Evolutionary conservation across 2,888 invertebrate species (phyloP).

Genomic region (Cheilosia vulpina): DNA sequence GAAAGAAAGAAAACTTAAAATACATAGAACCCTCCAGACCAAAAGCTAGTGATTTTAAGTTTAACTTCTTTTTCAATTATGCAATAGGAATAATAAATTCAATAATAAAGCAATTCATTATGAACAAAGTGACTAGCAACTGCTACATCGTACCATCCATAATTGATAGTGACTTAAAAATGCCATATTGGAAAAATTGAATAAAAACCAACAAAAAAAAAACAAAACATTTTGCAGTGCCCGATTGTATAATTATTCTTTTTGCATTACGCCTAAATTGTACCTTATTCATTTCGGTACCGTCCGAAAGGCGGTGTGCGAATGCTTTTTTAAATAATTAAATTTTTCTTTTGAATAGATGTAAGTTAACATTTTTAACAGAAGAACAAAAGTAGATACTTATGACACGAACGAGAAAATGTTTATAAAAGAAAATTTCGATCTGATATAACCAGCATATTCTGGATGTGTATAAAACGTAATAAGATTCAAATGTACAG

Average conservation of each 20-base stretch:
- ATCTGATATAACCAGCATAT: conserved; percentile 56
- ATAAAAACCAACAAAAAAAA: neutral
- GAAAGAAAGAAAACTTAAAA: conserved; percentile 18
- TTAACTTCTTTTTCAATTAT: conserved; percentile 26
- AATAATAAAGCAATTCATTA: conserved; percentile 15
- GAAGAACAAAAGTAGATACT: conserved; percentile 60
- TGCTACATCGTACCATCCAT: conserved; percentile 69
- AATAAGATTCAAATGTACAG: conserved; percentile 63
- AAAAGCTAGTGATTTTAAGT: conserved; percentile 67
- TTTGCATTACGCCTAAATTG: conserved; percentile 48
- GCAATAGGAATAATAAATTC: conserved; percentile 29
- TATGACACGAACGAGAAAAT: conserved; percentile 49
- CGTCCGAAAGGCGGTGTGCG: conserved; percentile 5
- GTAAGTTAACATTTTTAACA: conserved; percentile 65
- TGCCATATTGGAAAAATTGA: conserved; percentile 26
- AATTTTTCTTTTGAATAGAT: conserved; percentile 50
- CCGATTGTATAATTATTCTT: conserved; percentile 17
- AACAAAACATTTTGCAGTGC: conserved; percentile 17
- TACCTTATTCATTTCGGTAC: conserved; percentile 43
- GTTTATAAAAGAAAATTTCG: conserved; percentile 42
- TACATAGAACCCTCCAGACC: conserved; percentile 70
- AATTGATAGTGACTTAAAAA: conserved; percentile 69
- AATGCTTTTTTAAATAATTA: conserved; percentile 41
- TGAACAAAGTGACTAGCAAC: conserved; percentile 41
- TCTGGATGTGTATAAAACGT: conserved; percentile 62